Evolutionary conservation across 2,113 vertebrate genomes (phyloP), one percentile per base, ranked within the genome.

Genomic region (Pardalotus punctatus): DNA sequence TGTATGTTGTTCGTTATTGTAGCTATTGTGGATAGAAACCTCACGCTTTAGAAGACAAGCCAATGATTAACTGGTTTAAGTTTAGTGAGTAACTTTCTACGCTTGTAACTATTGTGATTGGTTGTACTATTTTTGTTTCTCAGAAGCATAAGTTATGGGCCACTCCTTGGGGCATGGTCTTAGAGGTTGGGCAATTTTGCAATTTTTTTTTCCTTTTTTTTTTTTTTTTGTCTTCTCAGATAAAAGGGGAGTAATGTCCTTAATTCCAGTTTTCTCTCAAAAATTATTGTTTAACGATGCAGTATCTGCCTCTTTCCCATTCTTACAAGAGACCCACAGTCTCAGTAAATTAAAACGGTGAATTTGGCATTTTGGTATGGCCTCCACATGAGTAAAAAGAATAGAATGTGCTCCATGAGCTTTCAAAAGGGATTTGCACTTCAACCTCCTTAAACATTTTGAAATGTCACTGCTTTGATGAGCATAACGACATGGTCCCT

Each of bases 61-160:
- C 84, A 97, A 90, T 91, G 74, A 93, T 94, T 96, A 94, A 96
- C 90, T 2, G 2, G 56, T 86, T 93, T 92, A 86, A 82, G 92
- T 88, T 96, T 92, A 96, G 90, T 88, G 92, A 92, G 92, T 94
- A 96, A 94, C 81, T 86, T 95, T 88, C 62, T 90, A 40, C 0
- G 1, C 90, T 88, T 95, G 64, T 86, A 87, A 92, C 74, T 94
- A 0, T 73, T 94, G 92, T 93, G 60, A 50, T 67, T 88, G 67
- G 48, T 50, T 90, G 53, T 78, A 48, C 51, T 94, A 17, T 86
- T 86, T 96, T 45, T 88, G 54, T 86, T 93, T 81, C 79, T 81
- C 47, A 60, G 64, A 91, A 51, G 31, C 28, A 24, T 81, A 14
- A 53, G 40, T 91, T 93, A 80, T 56, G 33, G 51, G 72, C 78